A percentile compares a stretch with the other conserved stretches of the same genome.
Evolutionary conservation across 2,797 vertebrate genomes (phyloP).

Genomic region (Mormyrus proboscirostris): DNA sequence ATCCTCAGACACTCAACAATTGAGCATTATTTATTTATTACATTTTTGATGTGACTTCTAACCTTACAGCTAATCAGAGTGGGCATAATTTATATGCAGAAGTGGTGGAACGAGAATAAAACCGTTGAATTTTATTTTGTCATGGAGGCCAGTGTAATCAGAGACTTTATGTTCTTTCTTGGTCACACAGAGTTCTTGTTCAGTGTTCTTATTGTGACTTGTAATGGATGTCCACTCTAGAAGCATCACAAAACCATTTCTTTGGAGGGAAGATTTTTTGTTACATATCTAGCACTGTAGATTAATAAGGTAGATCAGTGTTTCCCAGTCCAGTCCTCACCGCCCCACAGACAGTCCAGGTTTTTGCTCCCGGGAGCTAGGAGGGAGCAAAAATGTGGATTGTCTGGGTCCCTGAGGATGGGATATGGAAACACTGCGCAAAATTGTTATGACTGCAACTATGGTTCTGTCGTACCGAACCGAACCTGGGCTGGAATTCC

Average conservation of each 20-base stretch:
- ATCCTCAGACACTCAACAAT: conserved; percentile 28
- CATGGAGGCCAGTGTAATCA: background rate
- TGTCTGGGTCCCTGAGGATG: background rate
- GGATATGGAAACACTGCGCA: background rate
- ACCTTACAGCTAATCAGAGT: conserved; percentile 36
- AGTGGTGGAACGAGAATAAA: conserved; percentile 15
- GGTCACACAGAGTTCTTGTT: background rate
- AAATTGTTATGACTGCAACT: background rate
- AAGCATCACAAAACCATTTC: background rate
- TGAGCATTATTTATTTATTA: conserved; percentile 37
- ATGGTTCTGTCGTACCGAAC: background rate
- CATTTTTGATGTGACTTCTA: conserved; percentile 36
- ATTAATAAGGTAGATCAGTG: background rate
- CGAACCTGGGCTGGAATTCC: background rate
- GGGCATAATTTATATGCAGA: conserved; percentile 39
- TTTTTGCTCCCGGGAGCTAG: background rate
- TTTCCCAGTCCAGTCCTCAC: background rate
- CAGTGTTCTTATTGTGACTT: background rate
- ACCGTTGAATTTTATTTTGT: background rate
- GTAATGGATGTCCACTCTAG: background rate
- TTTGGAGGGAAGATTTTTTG: background rate
- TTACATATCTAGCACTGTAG: background rate
- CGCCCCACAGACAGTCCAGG: background rate
- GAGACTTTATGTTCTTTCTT: background rate
- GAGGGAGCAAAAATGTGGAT: background rate